These are phyloP conservation scores for Ammodramus savannarum DNA, from an alignment of 2,113 vertebrate genomes.

Conservation along the genomic window DNA sequence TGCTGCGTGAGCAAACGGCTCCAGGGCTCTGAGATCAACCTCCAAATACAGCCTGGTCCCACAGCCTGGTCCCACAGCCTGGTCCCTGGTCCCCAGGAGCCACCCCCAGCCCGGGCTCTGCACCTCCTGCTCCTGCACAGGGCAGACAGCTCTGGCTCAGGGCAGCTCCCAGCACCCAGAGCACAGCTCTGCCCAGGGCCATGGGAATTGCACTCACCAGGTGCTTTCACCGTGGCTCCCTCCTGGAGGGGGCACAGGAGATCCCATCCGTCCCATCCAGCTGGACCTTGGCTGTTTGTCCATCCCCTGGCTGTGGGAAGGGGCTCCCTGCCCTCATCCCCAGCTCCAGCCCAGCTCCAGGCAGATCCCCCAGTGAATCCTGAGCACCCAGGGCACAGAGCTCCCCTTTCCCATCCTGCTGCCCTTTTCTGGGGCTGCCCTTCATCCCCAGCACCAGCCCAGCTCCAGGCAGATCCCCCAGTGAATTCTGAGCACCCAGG, in stretches of 20 bases:
- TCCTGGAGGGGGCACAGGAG: not conserved
- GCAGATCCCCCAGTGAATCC: fast-evolving
- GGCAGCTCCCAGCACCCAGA: not conserved
- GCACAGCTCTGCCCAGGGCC: not conserved
- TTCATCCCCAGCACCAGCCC: not conserved
- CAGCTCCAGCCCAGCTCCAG: fast-evolving
- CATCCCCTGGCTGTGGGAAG: not conserved
- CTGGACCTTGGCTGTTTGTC: not conserved
- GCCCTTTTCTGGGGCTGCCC: not conserved
- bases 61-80: too few relatives aligned
- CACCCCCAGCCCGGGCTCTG: fast-evolving
- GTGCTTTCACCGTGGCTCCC: not conserved
- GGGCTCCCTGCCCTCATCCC: not conserved
- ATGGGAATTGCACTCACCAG: not conserved
- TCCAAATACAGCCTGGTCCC: not conserved
- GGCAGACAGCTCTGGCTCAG: not conserved
- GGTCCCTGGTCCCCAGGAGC: not conserved
- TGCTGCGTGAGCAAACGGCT: not conserved
- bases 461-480: fast-evolving
- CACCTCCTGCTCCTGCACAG: not conserved
- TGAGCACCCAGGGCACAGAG: fast-evolving
- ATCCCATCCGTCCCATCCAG: fast-evolving
- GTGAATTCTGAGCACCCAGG: fast-evolving
- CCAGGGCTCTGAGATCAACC: not conserved
- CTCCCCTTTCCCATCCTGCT: too few relatives aligned